Evolutionary conservation across 1,140 invertebrate genomes (phyloP).

Genomic region (Hylyphantes graminicola): DNA sequence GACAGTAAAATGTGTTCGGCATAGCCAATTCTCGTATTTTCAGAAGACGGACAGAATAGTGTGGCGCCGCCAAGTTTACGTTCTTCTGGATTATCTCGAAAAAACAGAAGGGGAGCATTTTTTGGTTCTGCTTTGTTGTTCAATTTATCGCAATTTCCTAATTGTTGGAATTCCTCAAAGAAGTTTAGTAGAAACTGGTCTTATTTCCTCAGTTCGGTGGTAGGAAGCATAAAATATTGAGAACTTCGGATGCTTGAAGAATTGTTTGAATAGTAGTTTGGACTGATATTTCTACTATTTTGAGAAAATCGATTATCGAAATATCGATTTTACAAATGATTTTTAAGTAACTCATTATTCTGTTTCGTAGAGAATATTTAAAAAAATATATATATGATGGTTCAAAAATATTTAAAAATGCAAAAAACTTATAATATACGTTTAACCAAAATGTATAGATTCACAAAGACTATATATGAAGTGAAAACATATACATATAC

Average conservation of each 20-base stretch:
- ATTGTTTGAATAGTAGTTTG: not conserved
- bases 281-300: not conserved
- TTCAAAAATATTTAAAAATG: too few relatives aligned
- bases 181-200: not conserved
- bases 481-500: too few relatives aligned
- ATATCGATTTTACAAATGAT: too few relatives aligned
- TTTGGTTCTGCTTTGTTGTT: conserved; percentile 7
- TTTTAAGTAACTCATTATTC: too few relatives aligned
- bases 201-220: not conserved
- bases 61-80: conserved; percentile 19
- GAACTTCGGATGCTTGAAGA: not conserved
- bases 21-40: conserved; percentile 32
- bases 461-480: too few relatives aligned
- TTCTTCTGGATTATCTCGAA: not conserved
- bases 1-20: conserved; percentile 54
- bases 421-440: too few relatives aligned
- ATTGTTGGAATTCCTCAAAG: not conserved
- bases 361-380: too few relatives aligned
- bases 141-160: conserved; percentile 19
- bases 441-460: too few relatives aligned
- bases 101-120: not conserved
- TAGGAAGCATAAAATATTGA: not conserved
- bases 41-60: not conserved
- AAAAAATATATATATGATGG: too few relatives aligned
- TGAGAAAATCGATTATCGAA: too few relatives aligned